Base-by-base conservation (phyloP, 2,888 invertebrate species). In the Ophonus ardosiacus region DNA sequence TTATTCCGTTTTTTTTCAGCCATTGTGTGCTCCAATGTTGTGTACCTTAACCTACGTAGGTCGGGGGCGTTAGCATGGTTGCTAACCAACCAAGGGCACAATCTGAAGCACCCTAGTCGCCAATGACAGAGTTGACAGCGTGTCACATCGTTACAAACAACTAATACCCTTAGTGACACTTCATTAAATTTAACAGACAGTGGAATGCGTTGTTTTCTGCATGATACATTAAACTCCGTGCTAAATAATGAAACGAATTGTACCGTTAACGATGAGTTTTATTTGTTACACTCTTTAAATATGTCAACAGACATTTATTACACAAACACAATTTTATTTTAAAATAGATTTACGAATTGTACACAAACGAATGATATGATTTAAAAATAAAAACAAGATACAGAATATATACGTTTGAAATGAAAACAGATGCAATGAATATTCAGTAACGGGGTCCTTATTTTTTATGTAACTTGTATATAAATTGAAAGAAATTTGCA, bases 151-250 rank as follows among this genome's bases (percentile, higher is more conserved):
- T 74, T 74, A 74, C 43, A 74, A 74, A 74, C 43, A 43, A 17
- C 71, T 74, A 74, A 74, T 43, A 74, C 15, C 71, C 17, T 74
- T 74, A 74, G 71, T 74, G 71, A 74, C 71, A 74, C 40, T 74
- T 74, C 71, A 74, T 74, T 74, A 74, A 74, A 74, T 74, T 74
- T 74, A 74, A 74, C 71, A 43, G 71, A 74, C 71, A 74, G 43
- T 51, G 13, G 59, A 59, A 59, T 59, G 18, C 15, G 59, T 59
- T 59, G 59, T 59, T 59, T 59, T 17, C 17, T 59, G 17, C 17
- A 17, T 59, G 59, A 51, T 51, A 51, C 43, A 51, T 51, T 51
- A 51, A 51, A 51, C 13, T 51, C 43, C 13, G 8, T 51, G 0
- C 43, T 51, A 51, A 51, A 10, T 13, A 51, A 51, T 51, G 43